Base-by-base conservation (phyloP, 2,888 invertebrate species). In the Apotomis capreana region DNA sequence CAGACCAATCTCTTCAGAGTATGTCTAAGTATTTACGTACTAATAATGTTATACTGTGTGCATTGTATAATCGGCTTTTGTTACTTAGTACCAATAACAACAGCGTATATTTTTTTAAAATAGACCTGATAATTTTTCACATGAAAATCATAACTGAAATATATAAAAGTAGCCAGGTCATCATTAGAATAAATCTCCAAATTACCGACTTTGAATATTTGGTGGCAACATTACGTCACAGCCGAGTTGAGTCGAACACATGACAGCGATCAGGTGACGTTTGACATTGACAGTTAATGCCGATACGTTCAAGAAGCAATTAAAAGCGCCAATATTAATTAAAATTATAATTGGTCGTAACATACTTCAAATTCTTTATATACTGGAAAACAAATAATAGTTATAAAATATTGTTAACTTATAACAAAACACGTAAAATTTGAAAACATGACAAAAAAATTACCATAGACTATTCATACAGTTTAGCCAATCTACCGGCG, bases 401-500 rank as follows among this genome's bases (percentile, higher is more conserved):
- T 6, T 40, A 40, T 0, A 40, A 40, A 40, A 40, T 6, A 40
- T 40, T 40, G 5, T 40, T 40, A 6, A 40, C 6, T 40, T 5
- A 5, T 6, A 40, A 40, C 5, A 40, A 6, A 40, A 40, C 5
- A 40, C 40, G 40, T 26, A 40, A 40, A 60, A 9, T 13, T 44
- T 13, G 4, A 37, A 6, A 3, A 54, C 4, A 8, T 59, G 3
- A 44, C 12, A 26, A 3, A 10, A 61, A 5, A 26, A 9, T 36
- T 1, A 65, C 60, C 75, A 73, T 68, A 73, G 67, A 69, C 54
- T 62, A 58, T 40, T 3, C 1, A 26, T 44, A 37, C 64, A 74
- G 9, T 52, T 37, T 13, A 9, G 49, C 71, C 76, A 76, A 75
- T 73, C 51, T 71, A 54, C 13, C 55, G 46, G 65, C 67, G 55